phyloP scores from a whole-genome alignment of 2,797 vertebrate genomes.

The Tapirus indicus region DNA sequence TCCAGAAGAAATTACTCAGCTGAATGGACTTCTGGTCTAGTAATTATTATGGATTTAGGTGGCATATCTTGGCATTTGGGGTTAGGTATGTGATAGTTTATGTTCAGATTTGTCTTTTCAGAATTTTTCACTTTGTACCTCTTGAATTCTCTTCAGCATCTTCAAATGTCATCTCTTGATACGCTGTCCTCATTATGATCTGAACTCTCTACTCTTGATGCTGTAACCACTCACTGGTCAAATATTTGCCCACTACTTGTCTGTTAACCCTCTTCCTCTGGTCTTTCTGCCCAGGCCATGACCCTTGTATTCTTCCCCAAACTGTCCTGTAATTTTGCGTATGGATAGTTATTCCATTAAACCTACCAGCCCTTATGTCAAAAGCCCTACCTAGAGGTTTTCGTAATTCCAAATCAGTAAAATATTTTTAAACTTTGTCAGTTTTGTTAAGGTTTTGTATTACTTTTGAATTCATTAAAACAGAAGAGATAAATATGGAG shows the following conservation, averaged over 20 bases:
- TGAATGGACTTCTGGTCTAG: neutral
- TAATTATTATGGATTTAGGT: neutral
- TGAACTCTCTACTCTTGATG: neutral
- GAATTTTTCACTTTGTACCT: neutral
- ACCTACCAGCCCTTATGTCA: neutral
- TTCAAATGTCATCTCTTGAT: neutral
- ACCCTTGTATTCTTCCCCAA: neutral
- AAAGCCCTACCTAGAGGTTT: neutral
- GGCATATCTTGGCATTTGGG: neutral
- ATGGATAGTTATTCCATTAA: neutral
- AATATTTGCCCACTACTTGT: neutral
- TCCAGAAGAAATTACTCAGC: neutral
- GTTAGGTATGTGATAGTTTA: neutral
- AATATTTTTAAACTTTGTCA: neutral
- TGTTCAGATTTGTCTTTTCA: neutral
- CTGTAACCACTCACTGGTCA: neutral
- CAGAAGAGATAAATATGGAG: neutral
- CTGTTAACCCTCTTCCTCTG: neutral
- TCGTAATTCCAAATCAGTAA: neutral
- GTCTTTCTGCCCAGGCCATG: neutral
- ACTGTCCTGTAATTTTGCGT: neutral
- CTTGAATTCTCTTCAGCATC: neutral
- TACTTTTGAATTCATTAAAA: conserved; percentile 18
- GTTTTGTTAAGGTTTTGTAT: neutral
- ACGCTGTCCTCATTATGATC: neutral